These are phyloP conservation scores for Dryococelus australis DNA, from an alignment of 2,888 invertebrate species.

Conservation along the genomic window DNA sequence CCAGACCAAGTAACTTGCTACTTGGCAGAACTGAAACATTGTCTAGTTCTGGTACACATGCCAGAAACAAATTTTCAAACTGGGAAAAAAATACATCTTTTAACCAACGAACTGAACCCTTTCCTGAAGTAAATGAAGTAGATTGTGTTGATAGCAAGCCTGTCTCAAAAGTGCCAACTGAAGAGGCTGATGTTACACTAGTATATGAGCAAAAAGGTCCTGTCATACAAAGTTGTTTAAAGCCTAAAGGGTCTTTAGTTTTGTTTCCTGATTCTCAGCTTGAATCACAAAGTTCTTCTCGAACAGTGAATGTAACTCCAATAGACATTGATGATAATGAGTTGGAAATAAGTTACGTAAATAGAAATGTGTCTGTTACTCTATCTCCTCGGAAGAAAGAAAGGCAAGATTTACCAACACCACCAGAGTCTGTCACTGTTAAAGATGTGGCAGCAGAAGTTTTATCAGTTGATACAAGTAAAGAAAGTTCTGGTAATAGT, in stretches of 20 bases:
- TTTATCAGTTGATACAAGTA: neutral
- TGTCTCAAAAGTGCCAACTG: neutral
- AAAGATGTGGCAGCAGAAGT: neutral
- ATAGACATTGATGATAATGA: conserved; percentile 11
- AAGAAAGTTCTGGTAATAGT: neutral
- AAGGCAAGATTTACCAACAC: neutral
- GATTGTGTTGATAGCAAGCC: neutral
- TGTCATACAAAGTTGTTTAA: conserved; percentile 7
- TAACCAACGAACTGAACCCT: neutral
- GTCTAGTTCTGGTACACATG: neutral
- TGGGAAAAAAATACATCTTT: neutral
- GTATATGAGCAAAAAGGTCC: conserved; percentile 9
- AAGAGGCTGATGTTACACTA: neutral
- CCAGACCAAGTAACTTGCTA: neutral
- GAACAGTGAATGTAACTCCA: conserved; percentile 3
- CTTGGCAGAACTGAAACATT: neutral
- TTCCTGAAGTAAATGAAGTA: neutral
- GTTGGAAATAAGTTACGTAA: conserved; percentile 16
- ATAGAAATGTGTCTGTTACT: neutral
- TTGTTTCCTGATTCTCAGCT: neutral
- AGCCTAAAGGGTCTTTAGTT: neutral
- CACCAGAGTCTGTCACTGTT: neutral
- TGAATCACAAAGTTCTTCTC: neutral
- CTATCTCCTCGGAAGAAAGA: neutral
- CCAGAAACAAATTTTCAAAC: neutral